A percentile compares a stretch with the other conserved stretches of the same genome.
Evolutionary conservation across 2,888 invertebrate genomes (phyloP).

Genomic region (Drosophila subquinaria): DNA sequence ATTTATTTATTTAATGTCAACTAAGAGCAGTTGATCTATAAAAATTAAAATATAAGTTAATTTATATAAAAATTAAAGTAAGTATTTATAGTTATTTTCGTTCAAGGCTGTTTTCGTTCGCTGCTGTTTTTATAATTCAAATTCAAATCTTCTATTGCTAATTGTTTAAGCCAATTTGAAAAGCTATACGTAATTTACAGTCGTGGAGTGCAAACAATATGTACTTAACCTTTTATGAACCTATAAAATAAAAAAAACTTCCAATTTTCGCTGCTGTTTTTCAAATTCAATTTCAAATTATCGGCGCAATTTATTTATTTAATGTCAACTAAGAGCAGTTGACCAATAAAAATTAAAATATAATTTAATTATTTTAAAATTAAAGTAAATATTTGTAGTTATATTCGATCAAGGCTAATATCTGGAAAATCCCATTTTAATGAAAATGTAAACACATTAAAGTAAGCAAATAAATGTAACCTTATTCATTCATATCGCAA

Average conservation of each 20-base stretch:
- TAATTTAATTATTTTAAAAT: too few species aligned
- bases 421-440: not conserved
- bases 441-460: constrained; percentile 35
- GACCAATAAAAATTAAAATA: too few species aligned
- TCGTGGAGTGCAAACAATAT: not conserved
- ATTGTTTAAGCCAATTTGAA: constrained; percentile 21
- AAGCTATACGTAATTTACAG: constrained; percentile 27
- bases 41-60: too few species aligned
- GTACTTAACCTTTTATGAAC: constrained; percentile 5
- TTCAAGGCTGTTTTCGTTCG: too few species aligned
- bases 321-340: too few species aligned
- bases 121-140: too few species aligned
- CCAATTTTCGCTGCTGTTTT: not conserved
- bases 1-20: too few species aligned
- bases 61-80: too few species aligned
- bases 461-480: constrained; percentile 18
- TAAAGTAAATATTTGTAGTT: too few species aligned
- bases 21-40: too few species aligned
- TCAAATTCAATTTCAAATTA: not conserved
- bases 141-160: constrained; percentile 10
- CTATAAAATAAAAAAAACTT: not conserved
- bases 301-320: not conserved
- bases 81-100: too few species aligned
- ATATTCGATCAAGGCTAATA: constrained; percentile 3
- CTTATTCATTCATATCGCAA: constrained; percentile 16